Evolutionary conservation across 2,113 vertebrate genomes (phyloP).

Genomic region (Setophaga coronata): DNA sequence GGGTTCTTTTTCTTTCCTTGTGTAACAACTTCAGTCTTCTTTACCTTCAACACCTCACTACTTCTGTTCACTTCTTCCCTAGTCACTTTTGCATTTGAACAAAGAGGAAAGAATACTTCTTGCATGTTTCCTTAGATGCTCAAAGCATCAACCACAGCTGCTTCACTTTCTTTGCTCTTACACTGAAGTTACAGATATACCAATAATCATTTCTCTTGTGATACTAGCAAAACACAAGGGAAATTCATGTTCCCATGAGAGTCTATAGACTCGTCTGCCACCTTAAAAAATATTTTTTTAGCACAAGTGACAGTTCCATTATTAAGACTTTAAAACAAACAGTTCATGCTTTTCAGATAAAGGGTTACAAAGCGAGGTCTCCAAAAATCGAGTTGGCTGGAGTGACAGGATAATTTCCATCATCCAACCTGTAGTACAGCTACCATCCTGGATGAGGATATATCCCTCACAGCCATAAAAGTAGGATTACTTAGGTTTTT

Average conservation of each 20-base stretch:
- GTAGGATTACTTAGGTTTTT: neutral
- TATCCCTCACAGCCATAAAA: neutral
- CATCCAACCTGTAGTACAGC: neutral
- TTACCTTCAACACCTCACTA: neutral
- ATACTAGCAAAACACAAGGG: neutral
- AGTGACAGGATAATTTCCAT: neutral
- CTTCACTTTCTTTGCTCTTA: neutral
- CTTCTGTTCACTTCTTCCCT: neutral
- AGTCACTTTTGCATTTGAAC: neutral
- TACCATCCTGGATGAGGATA: neutral
- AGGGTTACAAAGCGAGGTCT: neutral
- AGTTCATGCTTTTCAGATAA: neutral
- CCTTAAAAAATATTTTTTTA: neutral
- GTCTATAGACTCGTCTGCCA: neutral
- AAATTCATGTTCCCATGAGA: neutral
- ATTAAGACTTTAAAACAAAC: neutral
- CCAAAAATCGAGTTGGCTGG: neutral
- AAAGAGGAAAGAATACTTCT: neutral
- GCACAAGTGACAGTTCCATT: neutral
- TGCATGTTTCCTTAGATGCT: rapidly evolving
- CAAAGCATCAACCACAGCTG: neutral
- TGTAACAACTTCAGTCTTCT: neutral
- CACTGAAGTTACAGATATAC: neutral
- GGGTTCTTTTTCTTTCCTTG: neutral
- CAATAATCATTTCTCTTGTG: neutral